Base-by-base conservation (phyloP, 2,888 invertebrate species). In the Drosophila mulleri region DNA sequence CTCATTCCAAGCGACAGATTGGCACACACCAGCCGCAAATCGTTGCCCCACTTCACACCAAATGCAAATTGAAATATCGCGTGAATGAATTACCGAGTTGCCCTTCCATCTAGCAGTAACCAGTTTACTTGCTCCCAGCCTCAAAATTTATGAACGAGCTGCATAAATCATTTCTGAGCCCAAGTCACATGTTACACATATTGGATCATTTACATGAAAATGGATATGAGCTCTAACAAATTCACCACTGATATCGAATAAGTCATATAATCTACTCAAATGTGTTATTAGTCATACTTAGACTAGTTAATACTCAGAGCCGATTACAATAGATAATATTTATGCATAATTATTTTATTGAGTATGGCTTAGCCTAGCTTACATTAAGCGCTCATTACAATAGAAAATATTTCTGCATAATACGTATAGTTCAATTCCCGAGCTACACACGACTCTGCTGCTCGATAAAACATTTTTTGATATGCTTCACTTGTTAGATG, bases 11-110 rank as follows among this genome's bases (percentile, higher is more conserved):
- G 39, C 23, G 66, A 66, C 66, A 54, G 39, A 47, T 39, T 23
- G 62, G 5, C n/a, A 26, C 18, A 42, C 61, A 18, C 18, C 48
- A 42, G 26, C 11, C 35, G 16, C 65, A 65, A 62, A 41, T 45
- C 23, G 20, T 16, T 29, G 20, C 37, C 35, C 14, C 23, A 23
- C 37, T 20, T 61, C 16, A 14, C 23, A 20, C n/a, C 52, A 45
- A 66, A 53, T 63, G 23, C 20, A 32, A 53, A 63, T 66, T 12
- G 53, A 61, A 52, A 65, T 37, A 65, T 26, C 5, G 29, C 44
- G 14, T n/a, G 11, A 41, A 39, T 47, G 14, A 48, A 41, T 35
- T 18, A 47, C 32, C 11, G 48, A 26, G 12, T 3, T n/a, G 12
- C 12, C 9, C 47, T 11, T 26, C n/a, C 8, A 29, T 29, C 8